phyloP scores from a whole-genome alignment of 1,140 invertebrate genomes.

The Drosophila lacertosa region DNA sequence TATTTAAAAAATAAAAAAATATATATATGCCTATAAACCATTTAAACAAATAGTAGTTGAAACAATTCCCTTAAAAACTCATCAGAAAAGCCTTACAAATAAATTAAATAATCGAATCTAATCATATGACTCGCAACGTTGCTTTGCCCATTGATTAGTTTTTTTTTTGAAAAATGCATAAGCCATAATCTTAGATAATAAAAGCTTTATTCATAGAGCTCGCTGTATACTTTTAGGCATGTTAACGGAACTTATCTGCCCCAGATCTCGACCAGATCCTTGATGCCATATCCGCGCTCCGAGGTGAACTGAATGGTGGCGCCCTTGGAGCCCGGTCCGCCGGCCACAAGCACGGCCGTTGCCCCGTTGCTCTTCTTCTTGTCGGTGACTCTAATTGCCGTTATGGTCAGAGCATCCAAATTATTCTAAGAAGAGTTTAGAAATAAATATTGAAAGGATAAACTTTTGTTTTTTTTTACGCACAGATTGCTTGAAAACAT shows the following conservation, averaged over 20 bases:
- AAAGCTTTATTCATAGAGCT: not conserved
- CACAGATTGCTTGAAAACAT: conserved; percentile 66
- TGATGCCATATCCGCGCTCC: conserved; percentile 57
- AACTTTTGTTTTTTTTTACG: not conserved
- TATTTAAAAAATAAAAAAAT: no score
- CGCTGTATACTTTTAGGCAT: conserved; percentile 1
- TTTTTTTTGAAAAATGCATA: no score
- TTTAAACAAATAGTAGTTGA: no score
- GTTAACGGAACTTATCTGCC: conserved; percentile 42
- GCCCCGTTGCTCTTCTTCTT: conserved; percentile 62
- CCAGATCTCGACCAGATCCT: conserved; percentile 70
- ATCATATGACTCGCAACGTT: no score
- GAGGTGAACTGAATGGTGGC: conserved; percentile 66
- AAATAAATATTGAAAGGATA: no score
- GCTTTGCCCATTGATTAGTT: no score
- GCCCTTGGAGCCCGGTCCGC: conserved; percentile 76
- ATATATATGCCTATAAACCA: no score
- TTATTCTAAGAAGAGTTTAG: conserved; percentile 40
- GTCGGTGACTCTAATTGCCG: conserved; percentile 65
- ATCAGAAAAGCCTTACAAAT: no score
- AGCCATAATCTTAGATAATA: not conserved
- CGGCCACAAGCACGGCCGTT: conserved; percentile 48
- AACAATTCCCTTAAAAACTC: no score
- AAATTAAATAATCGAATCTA: no score
- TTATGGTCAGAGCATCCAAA: conserved; percentile 66